Percentiles rank a stretch among this genome's conserved stretches.
These are phyloP conservation scores for Diloba caeruleocephala DNA, from an alignment of 2,888 invertebrate genomes.

Conservation along the genomic window DNA sequence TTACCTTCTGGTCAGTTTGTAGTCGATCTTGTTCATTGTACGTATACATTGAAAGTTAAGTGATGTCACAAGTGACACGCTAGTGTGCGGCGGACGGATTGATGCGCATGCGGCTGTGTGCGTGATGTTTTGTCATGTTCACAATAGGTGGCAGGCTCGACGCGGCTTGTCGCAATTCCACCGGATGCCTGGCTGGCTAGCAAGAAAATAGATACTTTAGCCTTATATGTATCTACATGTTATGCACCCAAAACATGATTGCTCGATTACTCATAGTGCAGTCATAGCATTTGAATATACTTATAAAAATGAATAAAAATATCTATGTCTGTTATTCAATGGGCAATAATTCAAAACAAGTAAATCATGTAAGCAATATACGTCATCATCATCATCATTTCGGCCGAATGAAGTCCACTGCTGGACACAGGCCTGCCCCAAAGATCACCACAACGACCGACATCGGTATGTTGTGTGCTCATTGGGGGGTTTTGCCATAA, in stretches of 20 bases:
- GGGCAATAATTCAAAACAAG: too few relatives aligned
- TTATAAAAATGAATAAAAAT: too few relatives aligned
- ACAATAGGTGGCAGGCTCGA: slow-evolving; percentile 58
- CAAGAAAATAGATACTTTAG: slow-evolving; percentile 2
- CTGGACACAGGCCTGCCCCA: too few relatives aligned
- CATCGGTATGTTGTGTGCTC: too few relatives aligned
- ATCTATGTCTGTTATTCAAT: too few relatives aligned
- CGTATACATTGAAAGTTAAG: slow-evolving; percentile 58
- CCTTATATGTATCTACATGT: background rate
- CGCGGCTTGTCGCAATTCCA: background rate
- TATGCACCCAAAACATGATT: background rate
- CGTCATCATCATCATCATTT: too few relatives aligned
- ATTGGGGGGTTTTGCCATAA: too few relatives aligned
- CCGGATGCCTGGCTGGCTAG: background rate
- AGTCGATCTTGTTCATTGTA: slow-evolving; percentile 43
- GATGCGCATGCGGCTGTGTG: slow-evolving; percentile 62
- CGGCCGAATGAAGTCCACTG: too few relatives aligned
- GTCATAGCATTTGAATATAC: background rate
- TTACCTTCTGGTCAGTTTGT: slow-evolving; percentile 23
- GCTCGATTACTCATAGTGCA: slow-evolving; percentile 2
- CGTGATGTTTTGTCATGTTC: slow-evolving; percentile 42
- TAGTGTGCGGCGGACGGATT: slow-evolving; percentile 55
- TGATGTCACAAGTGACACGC: slow-evolving; percentile 59
- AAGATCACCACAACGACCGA: too few relatives aligned
- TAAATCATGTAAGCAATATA: too few relatives aligned